phyloP scores from a whole-genome alignment of 2,113 vertebrate species.

The Polyodon spathula region DNA sequence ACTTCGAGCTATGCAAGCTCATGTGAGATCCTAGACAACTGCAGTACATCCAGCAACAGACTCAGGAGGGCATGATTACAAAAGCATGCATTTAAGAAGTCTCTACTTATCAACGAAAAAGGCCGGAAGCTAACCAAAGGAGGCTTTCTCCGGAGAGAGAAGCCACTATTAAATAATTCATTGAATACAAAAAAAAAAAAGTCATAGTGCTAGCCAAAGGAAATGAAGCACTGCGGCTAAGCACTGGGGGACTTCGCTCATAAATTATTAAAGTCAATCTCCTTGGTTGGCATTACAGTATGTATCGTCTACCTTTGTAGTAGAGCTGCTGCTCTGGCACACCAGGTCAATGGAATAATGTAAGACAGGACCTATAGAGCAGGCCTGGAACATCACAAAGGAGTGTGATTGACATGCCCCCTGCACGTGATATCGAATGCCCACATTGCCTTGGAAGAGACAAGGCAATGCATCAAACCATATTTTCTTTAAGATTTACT shows the following conservation, averaged over 20 bases:
- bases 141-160: not conserved
- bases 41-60: too few relatives aligned
- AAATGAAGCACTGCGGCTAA: slow-evolving; percentile 5
- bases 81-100: not conserved
- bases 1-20: not conserved
- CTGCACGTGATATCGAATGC: not conserved
- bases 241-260: not conserved
- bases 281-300: not conserved
- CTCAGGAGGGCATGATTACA: not conserved
- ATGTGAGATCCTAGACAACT: not conserved
- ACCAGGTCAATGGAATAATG: not conserved
- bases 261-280: slow-evolving; percentile 6
- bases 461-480: not conserved
- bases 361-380: not conserved
- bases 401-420: not conserved
- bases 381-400: not conserved
- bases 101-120: not conserved
- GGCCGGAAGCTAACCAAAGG: not conserved
- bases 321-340: not conserved
- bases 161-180: slow-evolving; percentile 1
- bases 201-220: not conserved
- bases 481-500: not conserved
- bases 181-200: not conserved
- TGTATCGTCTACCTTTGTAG: not conserved
- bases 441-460: not conserved